Evolutionary conservation across 2,797 vertebrate genomes (phyloP), one percentile per base, ranked within the genome.

Genomic region (Graptemys geographica): DNA sequence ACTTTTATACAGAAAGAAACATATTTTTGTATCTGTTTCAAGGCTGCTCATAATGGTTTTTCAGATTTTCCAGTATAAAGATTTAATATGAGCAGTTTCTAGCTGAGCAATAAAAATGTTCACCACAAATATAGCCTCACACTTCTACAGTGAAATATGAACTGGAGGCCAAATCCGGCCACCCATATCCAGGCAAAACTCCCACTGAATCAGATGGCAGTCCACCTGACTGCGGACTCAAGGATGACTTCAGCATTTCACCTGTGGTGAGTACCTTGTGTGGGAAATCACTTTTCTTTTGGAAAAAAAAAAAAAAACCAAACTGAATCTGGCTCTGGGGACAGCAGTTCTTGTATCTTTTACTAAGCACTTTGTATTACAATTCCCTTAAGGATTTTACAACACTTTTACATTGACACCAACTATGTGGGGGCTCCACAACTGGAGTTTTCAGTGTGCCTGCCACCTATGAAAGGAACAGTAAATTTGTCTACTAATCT

Each of bases 301-400:
- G 86, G 56, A 25, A 83, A 94, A 94, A 94, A 88, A 93, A 87
- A 93, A 94, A 83, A 53, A 94, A 87, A 92, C 85, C 69, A 90
- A 87, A 79, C 86, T 91, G n/a, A 53, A 52, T 49, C 82, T 55
- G 80, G 57, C 88, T 87, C 86, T 1, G 10, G n/a, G 11, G 44
- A 62, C 79, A 72, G 87, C 37, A 84, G 25, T 86, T 93, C 87
- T 25, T 87, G 65, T 65, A 52, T 7, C 9, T 59, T 25, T 47
- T 2, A 47, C 74, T 69, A 44, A 91, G 69, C 25, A 37, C 37
- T 95, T 94, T 85, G 44, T 83, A 83, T 84, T 90, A 83, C 56
- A 79, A 19, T 92, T 90, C 92, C 80, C 53, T 84, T 59, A 52
- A 74, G 82, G 28, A 74, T 87, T 83, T 57, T 93, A 91, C 86